These are phyloP conservation scores for Nesogale talazaci DNA, from an alignment of 2,113 vertebrate genomes.

Conservation along the genomic window DNA sequence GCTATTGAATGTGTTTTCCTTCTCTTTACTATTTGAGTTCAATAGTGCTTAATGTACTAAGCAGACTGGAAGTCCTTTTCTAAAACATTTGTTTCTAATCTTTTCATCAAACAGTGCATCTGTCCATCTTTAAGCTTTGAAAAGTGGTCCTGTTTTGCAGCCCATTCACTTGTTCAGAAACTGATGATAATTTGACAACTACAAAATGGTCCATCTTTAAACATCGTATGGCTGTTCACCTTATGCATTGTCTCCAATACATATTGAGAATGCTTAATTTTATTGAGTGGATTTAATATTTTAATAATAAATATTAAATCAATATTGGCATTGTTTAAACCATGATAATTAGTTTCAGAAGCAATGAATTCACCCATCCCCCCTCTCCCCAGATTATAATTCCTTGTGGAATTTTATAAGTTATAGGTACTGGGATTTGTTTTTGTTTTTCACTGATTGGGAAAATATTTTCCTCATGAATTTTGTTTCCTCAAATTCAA, in stretches of 20 bases:
- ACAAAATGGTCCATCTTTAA: constrained; percentile 66
- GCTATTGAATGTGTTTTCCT: background rate
- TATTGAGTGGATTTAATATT: too few species aligned
- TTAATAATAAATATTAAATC: background rate
- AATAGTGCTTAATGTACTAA: constrained; percentile 37
- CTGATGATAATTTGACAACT: background rate
- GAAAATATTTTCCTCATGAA: constrained; percentile 19
- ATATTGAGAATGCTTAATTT: background rate
- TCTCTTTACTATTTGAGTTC: constrained; percentile 32
- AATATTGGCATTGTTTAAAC: constrained; percentile 53
- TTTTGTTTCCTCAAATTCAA: constrained; percentile 41
- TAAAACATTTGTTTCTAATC: constrained; percentile 27
- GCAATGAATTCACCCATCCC: constrained; percentile 13
- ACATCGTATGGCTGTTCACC: constrained; percentile 44
- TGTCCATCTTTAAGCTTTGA: background rate
- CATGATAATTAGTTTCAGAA: constrained; percentile 38
- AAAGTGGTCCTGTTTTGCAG: constrained; percentile 23
- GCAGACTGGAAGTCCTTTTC: background rate
- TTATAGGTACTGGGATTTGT: background rate
- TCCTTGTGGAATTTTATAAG: constrained; percentile 71
- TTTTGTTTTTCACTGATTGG: background rate
- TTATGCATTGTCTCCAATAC: constrained; percentile 61
- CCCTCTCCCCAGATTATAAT: constrained; percentile 64
- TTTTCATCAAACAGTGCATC: constrained; percentile 22
- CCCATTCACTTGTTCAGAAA: constrained; percentile 21